Evolutionary conservation across 2,888 invertebrate genomes (phyloP), one percentile per base, ranked within the genome.

Genomic region (Halocaridina rubra): DNA sequence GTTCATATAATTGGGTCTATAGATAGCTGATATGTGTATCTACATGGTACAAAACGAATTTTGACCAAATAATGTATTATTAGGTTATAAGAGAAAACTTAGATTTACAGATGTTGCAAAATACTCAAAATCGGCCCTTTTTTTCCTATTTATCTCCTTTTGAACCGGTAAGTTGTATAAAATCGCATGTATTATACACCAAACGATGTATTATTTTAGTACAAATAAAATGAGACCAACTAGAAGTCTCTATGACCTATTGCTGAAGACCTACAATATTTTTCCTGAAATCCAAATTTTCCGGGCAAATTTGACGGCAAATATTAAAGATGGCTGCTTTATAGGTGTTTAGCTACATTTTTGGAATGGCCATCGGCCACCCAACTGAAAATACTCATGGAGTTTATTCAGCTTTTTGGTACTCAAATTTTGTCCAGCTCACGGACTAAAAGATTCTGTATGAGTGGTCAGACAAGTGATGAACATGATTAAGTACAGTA

Each of bases 31-130:
- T 67, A 27, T 27, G 27, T 67, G 67, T 67, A 27, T 67, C 24
- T 67, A 67, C 67, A 22, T 67, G 67, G 67, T 67, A 67, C 67
- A 27, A 67, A 67, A 67, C 67, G 27, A 67, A 22, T 13, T 67
- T 67, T 24, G 61, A 61, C 27, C 22, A 5, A 67, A 67, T 24
- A 67, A 4, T 2, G 67, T 67, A 67, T 27, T 67, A 24, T 67
- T 67, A 29, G 24, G 67, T 5, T 67, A 24, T 2, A 4, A 27
- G 27, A 67, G 27, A 67, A 24, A 24, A 24, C 27, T 16, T 2
- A 24, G 16, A 30, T 19, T 67, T 16, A 67, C 67, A 27, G 22
- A 67, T 67, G 67, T 67, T 67, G 67, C 67, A 67, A 24, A 67
- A 67, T 67, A 22, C 24, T 67, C 27, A 4, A 67, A 67, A 67